These are phyloP conservation scores for Drosophila ficusphila DNA, from an alignment of 1,140 invertebrate species.

Conservation along the genomic window DNA sequence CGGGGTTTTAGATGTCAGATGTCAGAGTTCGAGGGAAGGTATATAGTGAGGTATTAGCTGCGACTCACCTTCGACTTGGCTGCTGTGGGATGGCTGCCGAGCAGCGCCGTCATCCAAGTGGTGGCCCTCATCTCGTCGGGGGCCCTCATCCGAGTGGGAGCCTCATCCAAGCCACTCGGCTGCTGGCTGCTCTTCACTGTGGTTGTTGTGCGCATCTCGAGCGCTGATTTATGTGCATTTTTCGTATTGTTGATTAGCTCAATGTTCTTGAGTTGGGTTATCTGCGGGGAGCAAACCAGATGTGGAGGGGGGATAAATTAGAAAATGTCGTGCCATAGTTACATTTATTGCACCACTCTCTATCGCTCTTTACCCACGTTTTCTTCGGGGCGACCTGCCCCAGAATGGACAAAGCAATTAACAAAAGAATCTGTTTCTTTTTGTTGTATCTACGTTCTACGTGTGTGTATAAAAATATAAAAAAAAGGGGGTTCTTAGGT, in stretches of 20 bases:
- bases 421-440: conserved; percentile 46
- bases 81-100: conserved; percentile 41
- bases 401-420: conserved; percentile 38
- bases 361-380: conserved; percentile 29
- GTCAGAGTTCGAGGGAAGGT: not conserved
- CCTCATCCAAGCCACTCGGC: conserved; percentile 23
- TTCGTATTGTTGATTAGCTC: conserved; percentile 82
- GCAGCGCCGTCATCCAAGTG: conserved; percentile 66
- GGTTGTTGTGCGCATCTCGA: conserved; percentile 64
- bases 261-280: conserved; percentile 84
- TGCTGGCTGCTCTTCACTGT: conserved; percentile 48
- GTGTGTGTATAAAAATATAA: not conserved
- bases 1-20: not conserved
- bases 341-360: conserved; percentile 45
- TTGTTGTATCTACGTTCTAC: conserved; percentile 22
- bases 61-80: conserved; percentile 60
- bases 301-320: conserved; percentile 33
- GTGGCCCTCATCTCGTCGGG: conserved; percentile 40
- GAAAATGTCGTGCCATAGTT: conserved; percentile 52
- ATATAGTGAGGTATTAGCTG: not conserved
- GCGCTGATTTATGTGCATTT: conserved; percentile 77
- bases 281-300: conserved; percentile 52
- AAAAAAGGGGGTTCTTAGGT: not conserved
- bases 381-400: conserved; percentile 23
- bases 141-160: conserved; percentile 50